These are phyloP conservation scores for Bambusicola thoracicus DNA, from an alignment of 2,113 vertebrate species.

Conservation along the genomic window DNA sequence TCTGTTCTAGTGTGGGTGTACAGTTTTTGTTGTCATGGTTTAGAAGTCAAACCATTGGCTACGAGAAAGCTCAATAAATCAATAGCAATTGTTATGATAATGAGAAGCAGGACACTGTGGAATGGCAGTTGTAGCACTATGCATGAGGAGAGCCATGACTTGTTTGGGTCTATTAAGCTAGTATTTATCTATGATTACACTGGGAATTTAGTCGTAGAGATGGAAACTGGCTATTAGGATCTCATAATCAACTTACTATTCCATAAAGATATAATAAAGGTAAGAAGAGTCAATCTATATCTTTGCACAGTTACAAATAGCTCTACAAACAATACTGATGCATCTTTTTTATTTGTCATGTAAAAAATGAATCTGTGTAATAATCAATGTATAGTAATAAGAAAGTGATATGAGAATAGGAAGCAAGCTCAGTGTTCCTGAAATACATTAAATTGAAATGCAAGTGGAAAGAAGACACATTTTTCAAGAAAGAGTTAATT, in stretches of 20 bases:
- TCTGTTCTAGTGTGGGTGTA: conserved; percentile 22
- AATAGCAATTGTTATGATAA: conserved; percentile 85
- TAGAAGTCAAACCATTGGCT: conserved; percentile 79
- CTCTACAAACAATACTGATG: not conserved
- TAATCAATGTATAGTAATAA: not conserved
- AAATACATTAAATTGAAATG: not conserved
- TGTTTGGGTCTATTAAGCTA: conserved; percentile 83
- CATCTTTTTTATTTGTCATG: not conserved
- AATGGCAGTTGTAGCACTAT: conserved; percentile 60
- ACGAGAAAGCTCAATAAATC: conserved; percentile 88
- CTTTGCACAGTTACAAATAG: conserved; percentile 14
- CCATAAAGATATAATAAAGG: conserved; percentile 60
- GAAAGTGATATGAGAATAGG: not conserved
- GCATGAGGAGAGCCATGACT: conserved; percentile 81
- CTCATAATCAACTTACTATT: conserved; percentile 84
- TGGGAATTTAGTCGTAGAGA: conserved; percentile 80
- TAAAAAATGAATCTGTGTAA: not conserved
- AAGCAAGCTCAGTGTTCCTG: not conserved
- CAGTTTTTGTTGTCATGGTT: conserved; percentile 58
- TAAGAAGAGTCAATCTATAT: conserved; percentile 29
- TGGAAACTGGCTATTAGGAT: conserved; percentile 83
- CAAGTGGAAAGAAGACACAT: not conserved
- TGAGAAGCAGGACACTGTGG: conserved; percentile 82
- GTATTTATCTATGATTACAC: conserved; percentile 75
- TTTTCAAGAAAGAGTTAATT: not conserved